Percentiles rank a stretch among this genome's conserved stretches.
These are phyloP conservation scores for Mormyrus lacerda DNA, from an alignment of 2,113 vertebrate genomes.

Conservation along the genomic window DNA sequence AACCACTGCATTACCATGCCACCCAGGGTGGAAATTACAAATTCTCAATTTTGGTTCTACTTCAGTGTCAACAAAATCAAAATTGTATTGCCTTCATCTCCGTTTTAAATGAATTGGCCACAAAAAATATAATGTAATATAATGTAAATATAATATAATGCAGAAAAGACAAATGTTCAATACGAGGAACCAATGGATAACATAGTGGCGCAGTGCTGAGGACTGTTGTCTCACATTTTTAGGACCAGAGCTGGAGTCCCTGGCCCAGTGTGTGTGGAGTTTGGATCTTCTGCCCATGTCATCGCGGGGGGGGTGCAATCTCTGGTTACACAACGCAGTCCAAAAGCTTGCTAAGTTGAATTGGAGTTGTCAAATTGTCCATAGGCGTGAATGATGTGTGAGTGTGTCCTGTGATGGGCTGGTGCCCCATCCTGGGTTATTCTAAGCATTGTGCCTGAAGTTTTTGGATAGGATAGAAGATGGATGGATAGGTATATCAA, in stretches of 20 bases:
- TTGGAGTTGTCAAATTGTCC: too few species aligned
- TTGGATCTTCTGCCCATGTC: too few species aligned
- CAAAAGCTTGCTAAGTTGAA: too few species aligned
- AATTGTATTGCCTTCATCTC: too few species aligned
- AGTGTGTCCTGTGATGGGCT: neutral
- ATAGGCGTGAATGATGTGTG: neutral
- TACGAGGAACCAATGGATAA: neutral
- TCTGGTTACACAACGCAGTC: neutral
- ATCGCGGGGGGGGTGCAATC: neutral
- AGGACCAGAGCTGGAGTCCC: neutral
- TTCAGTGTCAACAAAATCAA: neutral
- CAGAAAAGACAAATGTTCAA: neutral
- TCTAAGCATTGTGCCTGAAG: neutral
- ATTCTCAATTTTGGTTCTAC: neutral
- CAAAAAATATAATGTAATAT: too few species aligned
- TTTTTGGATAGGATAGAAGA: neutral
- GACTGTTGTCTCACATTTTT: neutral
- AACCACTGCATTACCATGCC: neutral
- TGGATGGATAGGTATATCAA: neutral
- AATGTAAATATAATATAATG: too few species aligned
- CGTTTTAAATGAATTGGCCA: too few species aligned
- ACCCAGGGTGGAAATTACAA: neutral
- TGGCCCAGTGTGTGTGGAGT: too few species aligned
- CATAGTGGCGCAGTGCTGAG: neutral
- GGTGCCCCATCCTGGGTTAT: neutral